Conservation (phyloP, 2,888 invertebrate species). For the Dolichomitus sp. region DNA sequence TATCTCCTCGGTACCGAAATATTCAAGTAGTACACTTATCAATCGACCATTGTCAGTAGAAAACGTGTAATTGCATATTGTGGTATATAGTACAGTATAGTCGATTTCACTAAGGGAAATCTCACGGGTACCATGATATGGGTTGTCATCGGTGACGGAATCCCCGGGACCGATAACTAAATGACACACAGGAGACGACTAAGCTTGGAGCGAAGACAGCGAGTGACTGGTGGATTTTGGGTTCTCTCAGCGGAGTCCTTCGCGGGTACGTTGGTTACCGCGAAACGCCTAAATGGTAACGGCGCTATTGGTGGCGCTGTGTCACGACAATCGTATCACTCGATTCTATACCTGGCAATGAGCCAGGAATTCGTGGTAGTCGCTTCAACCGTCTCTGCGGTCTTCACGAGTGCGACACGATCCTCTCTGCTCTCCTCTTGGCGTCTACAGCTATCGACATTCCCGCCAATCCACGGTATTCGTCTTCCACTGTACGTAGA, state of each 20-base stretch:
- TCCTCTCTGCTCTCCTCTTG: conserved; percentile 9
- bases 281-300: conserved; percentile 36
- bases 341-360: conserved; percentile 60
- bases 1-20: background rate
- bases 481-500: conserved; percentile 11
- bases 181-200: conserved; percentile 31
- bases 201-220: background rate
- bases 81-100: background rate
- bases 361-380: conserved; percentile 55
- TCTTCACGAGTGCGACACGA: conserved; percentile 41
- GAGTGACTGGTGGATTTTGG: conserved; percentile 9
- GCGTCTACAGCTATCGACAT: conserved; percentile 40
- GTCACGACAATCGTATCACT: conserved; percentile 67
- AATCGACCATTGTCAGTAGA: background rate
- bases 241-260: conserved; percentile 12
- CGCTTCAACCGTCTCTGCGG: conserved; percentile 43
- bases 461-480: conserved; percentile 29
- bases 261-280: conserved; percentile 14
- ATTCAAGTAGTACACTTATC: background rate
- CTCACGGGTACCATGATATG: conserved; percentile 19
- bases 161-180: conserved; percentile 31
- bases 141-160: conserved; percentile 21
- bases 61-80: background rate
- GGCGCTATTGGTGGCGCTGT: conserved; percentile 37
- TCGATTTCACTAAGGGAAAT: background rate